Evolutionary conservation across 2,888 invertebrate species (phyloP).

Genomic region (Acanthosoma haemorrhoidale): DNA sequence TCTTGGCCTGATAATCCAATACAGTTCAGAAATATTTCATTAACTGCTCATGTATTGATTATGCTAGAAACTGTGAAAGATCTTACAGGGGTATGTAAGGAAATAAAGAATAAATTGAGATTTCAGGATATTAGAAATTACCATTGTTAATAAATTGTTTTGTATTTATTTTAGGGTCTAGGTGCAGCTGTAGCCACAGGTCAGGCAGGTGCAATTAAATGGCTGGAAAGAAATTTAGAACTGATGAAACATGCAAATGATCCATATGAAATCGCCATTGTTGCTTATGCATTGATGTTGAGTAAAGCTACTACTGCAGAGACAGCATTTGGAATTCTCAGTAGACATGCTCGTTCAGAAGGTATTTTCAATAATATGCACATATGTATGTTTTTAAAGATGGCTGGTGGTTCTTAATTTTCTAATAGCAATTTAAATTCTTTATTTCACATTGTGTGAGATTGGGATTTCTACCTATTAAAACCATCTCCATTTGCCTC

Average conservation of each 20-base stretch:
- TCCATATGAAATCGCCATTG: constrained; percentile 81
- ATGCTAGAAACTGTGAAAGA: constrained; percentile 79
- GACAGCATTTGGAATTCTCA: constrained; percentile 69
- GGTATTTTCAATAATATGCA: constrained; percentile 47
- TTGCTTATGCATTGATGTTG: constrained; percentile 78
- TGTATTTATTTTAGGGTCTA: constrained; percentile 52
- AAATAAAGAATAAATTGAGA: neutral
- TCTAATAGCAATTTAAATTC: too few relatives aligned
- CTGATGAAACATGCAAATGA: constrained; percentile 61
- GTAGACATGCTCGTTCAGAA: constrained; percentile 59
- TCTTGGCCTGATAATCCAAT: constrained; percentile 53
- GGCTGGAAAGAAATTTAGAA: constrained; percentile 77
- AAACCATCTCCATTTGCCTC: neutral
- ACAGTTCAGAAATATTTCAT: constrained; percentile 70
- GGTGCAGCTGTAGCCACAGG: constrained; percentile 72
- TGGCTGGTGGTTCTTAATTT: too few relatives aligned
- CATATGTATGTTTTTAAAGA: neutral
- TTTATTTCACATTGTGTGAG: too few relatives aligned
- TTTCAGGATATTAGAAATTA: neutral
- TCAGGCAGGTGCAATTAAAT: constrained; percentile 66
- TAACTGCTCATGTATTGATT: constrained; percentile 90
- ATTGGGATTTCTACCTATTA: neutral
- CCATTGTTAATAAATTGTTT: neutral
- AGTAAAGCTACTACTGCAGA: constrained; percentile 82
- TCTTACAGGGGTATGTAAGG: constrained; percentile 54